Base-by-base conservation (phyloP, 2,888 invertebrate species). In the Zaprionus lineosus region DNA sequence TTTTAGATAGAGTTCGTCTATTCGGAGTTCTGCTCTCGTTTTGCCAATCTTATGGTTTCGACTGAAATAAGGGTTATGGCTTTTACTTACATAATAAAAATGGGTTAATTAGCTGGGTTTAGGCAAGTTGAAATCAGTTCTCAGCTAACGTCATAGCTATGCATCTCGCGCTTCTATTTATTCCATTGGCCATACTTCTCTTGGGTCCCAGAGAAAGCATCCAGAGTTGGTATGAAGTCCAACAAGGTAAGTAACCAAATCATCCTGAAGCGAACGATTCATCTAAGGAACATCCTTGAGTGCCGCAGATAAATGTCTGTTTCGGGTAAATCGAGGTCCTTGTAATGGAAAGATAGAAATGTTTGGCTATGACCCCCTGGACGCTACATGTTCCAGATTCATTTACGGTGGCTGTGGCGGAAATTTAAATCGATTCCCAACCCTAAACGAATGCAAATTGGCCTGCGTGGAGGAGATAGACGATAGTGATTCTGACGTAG, bases 401-500 rank as follows among this genome's bases (percentile, higher is more conserved):
- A 2, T 0, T 0, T 81, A 81, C 7, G 33, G 59, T 12, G 81
- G 75, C 0, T 77, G 77, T 12, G 77, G 71, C 0, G 77, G 77
- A 0, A 77, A 79, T 47, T 59, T 77, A 1, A 77, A 77, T 65
- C 62, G 76, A 0, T 76, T 76, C 28, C 0, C 3, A 0, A 14
- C 16, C 1, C 24, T 41, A 3, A 1, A 3, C 0, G 21, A 43
- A 0, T 77, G 81, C 9, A 18, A 56, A 0, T 9, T 8, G 0
- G n/a, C 37, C 1, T 76, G 78, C 19, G 24, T 4, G 18, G 33
- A 9, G 0, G 6, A 1, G 15, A 16, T 8, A 2, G 11, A 15
- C 5, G 39, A 21, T 19, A 21, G 1, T 11, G 19, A 18, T 7
- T 6, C 6, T 8, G 2, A 6, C n/a, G 24, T 7, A 3, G 16